phyloP scores from a whole-genome alignment of 2,888 invertebrate species.

The Synergus laeviventris region DNA sequence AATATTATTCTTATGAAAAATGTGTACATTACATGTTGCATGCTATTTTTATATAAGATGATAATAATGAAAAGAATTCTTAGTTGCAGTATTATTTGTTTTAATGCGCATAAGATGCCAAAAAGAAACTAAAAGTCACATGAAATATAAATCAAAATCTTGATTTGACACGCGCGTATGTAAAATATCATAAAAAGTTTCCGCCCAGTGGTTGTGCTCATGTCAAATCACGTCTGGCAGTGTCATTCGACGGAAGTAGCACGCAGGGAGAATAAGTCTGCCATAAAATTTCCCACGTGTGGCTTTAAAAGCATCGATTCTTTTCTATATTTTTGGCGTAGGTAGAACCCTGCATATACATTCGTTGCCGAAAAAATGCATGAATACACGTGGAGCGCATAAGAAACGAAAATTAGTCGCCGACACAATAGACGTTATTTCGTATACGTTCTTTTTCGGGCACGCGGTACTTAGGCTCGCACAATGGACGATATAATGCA shows the following conservation, averaged over 20 bases:
- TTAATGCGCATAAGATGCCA: not conserved
- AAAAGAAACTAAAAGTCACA: not conserved
- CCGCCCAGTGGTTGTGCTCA: constrained; percentile 18
- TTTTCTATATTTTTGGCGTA: constrained; percentile 35
- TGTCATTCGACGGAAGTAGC: not conserved
- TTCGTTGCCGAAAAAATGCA: not conserved
- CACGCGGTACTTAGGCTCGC: constrained; percentile 6
- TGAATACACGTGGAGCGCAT: constrained; percentile 34
- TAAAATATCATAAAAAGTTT: constrained; percentile 31
- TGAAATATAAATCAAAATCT: constrained; percentile 19
- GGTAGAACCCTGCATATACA: constrained; percentile 5
- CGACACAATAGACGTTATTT: constrained; percentile 22
- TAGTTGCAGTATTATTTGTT: not conserved
- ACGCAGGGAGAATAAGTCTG: constrained; percentile 17
- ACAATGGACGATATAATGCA: constrained; percentile 34
- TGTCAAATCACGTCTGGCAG: constrained; percentile 28
- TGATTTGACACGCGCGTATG: constrained; percentile 34
- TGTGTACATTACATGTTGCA: not conserved
- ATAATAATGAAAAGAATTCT: constrained; percentile 15
- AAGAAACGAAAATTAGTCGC: constrained; percentile 33
- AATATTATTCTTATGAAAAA: constrained; percentile 10
- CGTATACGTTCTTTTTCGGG: constrained; percentile 17
- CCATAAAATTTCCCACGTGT: constrained; percentile 31
- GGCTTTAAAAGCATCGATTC: constrained; percentile 33
- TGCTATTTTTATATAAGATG: constrained; percentile 6